Conservation (phyloP, 2,888 invertebrate species). For the Melanostoma mellinum region DNA sequence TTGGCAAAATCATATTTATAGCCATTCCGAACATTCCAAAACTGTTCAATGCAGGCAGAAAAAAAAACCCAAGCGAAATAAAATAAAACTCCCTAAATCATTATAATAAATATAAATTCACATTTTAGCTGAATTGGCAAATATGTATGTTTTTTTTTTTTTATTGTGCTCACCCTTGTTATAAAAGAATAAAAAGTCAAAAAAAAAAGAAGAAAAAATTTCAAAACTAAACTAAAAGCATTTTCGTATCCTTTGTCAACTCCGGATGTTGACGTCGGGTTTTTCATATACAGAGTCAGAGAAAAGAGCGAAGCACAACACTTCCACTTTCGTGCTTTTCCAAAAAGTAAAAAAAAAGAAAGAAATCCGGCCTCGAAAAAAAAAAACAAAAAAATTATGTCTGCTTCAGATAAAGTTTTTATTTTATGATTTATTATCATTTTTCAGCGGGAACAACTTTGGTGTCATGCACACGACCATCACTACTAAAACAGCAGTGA, state of each 20-base stretch:
- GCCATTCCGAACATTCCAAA: conserved; percentile 62
- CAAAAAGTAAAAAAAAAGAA: conserved; percentile 38
- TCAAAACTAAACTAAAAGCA: conserved; percentile 71
- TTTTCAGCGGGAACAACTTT: conserved; percentile 67
- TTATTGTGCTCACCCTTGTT: conserved; percentile 50
- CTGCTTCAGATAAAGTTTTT: conserved; percentile 70
- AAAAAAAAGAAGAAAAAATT: conserved; percentile 34
- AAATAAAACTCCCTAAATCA: conserved; percentile 65
- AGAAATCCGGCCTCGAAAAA: conserved; percentile 19
- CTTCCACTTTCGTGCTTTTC: conserved; percentile 41
- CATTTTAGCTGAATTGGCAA: conserved; percentile 72
- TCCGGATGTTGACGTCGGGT: conserved; percentile 70
- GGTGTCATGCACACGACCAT: conserved; percentile 58
- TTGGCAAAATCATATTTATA: conserved; percentile 72
- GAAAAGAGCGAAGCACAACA: conserved; percentile 46
- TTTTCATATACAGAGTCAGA: conserved; percentile 38
- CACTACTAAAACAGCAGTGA: conserved; percentile 11
- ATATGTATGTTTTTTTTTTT: conserved; percentile 33
- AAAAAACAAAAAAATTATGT: conserved; percentile 63
- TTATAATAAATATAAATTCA: conserved; percentile 72
- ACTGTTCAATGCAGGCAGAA: conserved; percentile 37
- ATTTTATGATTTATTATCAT: conserved; percentile 72
- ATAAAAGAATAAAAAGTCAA: conserved; percentile 25
- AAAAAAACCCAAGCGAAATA: neutral
- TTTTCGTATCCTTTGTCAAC: conserved; percentile 72